Percentiles rank a stretch among this genome's conserved stretches.
Evolutionary conservation across 2,113 vertebrate genomes (phyloP).

Genomic region (Proteles cristata): DNA sequence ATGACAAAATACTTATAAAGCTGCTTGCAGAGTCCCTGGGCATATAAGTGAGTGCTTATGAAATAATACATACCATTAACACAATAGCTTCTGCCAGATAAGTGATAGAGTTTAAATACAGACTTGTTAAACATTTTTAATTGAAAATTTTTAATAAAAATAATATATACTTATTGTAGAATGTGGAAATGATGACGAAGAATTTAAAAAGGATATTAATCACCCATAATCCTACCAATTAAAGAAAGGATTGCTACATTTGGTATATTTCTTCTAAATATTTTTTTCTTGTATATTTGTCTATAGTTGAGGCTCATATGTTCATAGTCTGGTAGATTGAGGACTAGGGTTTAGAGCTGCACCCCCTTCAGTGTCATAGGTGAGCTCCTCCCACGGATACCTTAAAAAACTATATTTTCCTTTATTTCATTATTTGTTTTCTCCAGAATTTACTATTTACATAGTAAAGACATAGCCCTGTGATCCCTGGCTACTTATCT

Average conservation of each 20-base stretch:
- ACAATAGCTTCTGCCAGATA: background rate
- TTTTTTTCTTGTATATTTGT: background rate
- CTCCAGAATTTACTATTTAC: background rate
- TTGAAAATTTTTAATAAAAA: background rate
- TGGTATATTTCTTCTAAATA: background rate
- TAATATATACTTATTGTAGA: background rate
- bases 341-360: background rate
- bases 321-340: background rate
- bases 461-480: background rate
- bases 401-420: background rate
- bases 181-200: background rate
- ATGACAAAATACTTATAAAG: conserved; percentile 43
- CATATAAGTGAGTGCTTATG: background rate
- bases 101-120: background rate
- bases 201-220: conserved; percentile 24
- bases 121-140: background rate
- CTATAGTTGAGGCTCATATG: background rate
- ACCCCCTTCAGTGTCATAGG: background rate
- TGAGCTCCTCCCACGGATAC: background rate
- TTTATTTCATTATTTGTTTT: background rate
- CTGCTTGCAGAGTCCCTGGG: background rate
- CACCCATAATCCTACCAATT: background rate
- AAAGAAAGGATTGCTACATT: background rate
- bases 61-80: background rate
- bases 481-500: background rate